Evolutionary conservation across 2,797 vertebrate genomes (phyloP), one percentile per base, ranked within the genome.

Genomic region (Melanotaenia pygmaea): DNA sequence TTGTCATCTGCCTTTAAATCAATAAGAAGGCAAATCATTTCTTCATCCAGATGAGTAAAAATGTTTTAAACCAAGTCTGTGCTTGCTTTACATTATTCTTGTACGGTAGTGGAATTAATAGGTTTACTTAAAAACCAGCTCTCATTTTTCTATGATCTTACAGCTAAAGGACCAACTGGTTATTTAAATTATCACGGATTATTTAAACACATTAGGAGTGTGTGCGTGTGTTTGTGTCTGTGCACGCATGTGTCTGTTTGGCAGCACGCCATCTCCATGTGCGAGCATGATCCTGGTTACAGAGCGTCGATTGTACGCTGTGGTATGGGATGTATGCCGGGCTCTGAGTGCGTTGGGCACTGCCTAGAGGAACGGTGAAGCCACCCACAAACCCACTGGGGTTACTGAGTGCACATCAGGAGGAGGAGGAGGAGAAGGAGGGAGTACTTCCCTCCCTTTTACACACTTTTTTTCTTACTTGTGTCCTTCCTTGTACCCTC

Each of bases 241-340:
- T 59, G 43, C 30, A 51, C 45, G 67, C 66, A 59, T 60, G 72
- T 32, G 65, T 64, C 30, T 4, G 26, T 64, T 32, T 76, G 87
- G 87, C 86, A 8, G 30, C 1, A 24, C 28, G 74, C 86, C 84
- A 85, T 64, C 62, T 13, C 65, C 20, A 11, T 75, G 81, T 79
- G 51, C 22, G 59, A 72, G 72, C 70, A 37, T 47, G 88, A 86
- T 77, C 76, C 84, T 5, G 69, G 79, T 86, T 58, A 89, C 90
- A 91, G 88, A 88, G 91, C 51, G 18, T 30, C 40, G 77, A 91
- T 91, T 92, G 92, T 93, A 82, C 43, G 51, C 80, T 76, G 86
- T 75, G 91, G 87, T 87, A 84, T 91, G 90, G 85, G 91, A 89
- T 81, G 90, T 81, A 86, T 85, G 88, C 85, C 14, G 85, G 81